Evolutionary conservation across 2,888 invertebrate species (phyloP), one percentile per base, ranked within the genome.

Genomic region (Rotaria macrura): DNA sequence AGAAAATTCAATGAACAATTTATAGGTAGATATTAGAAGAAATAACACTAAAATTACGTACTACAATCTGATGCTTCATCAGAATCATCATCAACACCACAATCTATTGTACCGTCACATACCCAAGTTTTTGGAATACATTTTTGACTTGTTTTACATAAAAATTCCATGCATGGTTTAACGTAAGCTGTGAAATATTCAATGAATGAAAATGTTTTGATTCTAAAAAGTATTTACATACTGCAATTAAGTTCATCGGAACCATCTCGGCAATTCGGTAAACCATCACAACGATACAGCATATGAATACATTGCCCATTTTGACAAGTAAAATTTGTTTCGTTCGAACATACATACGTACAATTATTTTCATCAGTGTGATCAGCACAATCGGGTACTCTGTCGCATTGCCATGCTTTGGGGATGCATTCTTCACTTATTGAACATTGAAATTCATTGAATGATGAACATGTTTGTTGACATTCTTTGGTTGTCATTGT

Each of bases 291-390:
- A 17, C 43, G 25, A 47, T 86, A 74, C 17, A 38, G 34, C 20
- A 74, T 84, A 55, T 84, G 29, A 3, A 86, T 84, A 83, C 86
- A 86, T 84, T 86, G 86, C 2, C 84, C 86, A 74, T 43, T 84
- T 10, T 84, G 43, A 84, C 86, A 86, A 29, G 72, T 20, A 55
- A 86, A 86, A 38, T 12, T 25, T 38, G 72, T 84, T 38, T 57
- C 14, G 12, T 85, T 85, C 12, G 54, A 55, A 25, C 55, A 12
- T 40, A 52, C 84, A 40, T 84, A 86, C 43, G 52, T 49, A 47
- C 86, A 86, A 29, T 86, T 49, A 6, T 52, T 5, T 84, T 86
- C 86, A 84, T 86, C 86, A 25, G 57, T 65, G 1, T 55, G 38
- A 55, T 86, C 86, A 17, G 79, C 52, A 25, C 86, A 86, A 84